A percentile compares a stretch with the other conserved stretches of the same genome.
Conservation (phyloP, 2,113 vertebrate species). For the Tragelaphus strepsiceros region DNA sequence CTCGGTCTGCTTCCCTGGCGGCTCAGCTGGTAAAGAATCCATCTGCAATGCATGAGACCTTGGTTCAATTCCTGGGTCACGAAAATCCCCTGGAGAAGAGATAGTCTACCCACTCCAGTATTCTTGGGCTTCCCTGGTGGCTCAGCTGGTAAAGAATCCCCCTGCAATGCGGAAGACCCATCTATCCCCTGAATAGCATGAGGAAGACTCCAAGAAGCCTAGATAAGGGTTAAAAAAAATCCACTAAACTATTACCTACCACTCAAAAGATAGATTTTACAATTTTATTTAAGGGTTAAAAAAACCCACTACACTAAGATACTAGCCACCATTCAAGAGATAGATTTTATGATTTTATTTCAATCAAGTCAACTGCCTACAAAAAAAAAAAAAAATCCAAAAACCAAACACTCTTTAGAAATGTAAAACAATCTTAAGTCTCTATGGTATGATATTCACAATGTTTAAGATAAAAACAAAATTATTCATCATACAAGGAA, state of each 20-base stretch:
- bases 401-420: neutral
- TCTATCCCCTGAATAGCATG: neutral
- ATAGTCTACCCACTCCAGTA: neutral
- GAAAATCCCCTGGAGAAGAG: neutral
- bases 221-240: neutral
- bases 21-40: neutral
- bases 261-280: neutral
- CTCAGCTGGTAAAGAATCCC: neutral
- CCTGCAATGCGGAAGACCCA: fast-evolving
- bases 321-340: neutral
- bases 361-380: neutral
- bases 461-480: neutral
- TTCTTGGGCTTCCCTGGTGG: neutral
- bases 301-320: neutral
- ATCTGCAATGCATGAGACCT: neutral
- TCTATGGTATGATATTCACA: neutral
- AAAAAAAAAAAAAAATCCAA: neutral
- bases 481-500: neutral
- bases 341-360: neutral
- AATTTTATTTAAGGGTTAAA: neutral
- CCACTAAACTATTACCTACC: neutral
- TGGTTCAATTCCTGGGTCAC: neutral
- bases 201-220: neutral
- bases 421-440: neutral
- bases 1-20: neutral